phyloP scores from a whole-genome alignment of 2,113 vertebrate species.

The Datnioides undecimradiatus region DNA sequence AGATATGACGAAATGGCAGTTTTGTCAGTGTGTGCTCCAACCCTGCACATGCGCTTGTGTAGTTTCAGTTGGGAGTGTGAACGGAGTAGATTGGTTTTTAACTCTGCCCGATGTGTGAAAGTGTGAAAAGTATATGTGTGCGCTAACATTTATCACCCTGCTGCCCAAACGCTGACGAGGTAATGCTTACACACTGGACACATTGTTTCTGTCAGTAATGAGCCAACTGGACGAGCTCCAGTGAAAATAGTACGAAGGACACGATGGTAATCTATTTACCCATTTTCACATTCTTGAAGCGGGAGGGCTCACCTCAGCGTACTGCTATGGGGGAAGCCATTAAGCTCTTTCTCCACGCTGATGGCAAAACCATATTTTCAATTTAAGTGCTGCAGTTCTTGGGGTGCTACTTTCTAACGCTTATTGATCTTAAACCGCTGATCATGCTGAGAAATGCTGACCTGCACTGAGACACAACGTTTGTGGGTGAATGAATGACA shows the following conservation, averaged over 20 bases:
- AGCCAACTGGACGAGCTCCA: constrained; percentile 60
- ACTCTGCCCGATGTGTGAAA: constrained; percentile 24
- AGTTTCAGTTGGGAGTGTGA: constrained; percentile 17
- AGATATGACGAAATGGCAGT: neutral
- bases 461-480: constrained; percentile 30
- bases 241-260: constrained; percentile 64
- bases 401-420: neutral
- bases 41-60: neutral
- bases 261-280: constrained; percentile 69
- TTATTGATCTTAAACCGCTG: constrained; percentile 39
- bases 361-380: constrained; percentile 51
- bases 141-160: constrained; percentile 41
- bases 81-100: neutral
- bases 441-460: constrained; percentile 50
- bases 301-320: constrained; percentile 28
- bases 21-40: neutral
- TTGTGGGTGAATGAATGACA: constrained; percentile 50
- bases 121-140: constrained; percentile 29
- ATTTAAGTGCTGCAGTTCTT: constrained; percentile 23
- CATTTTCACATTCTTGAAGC: constrained; percentile 67
- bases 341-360: constrained; percentile 22
- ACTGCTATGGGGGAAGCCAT: constrained; percentile 26
- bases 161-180: constrained; percentile 27
- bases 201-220: constrained; percentile 57
- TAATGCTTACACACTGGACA: constrained; percentile 47